phyloP scores from a whole-genome alignment of 2,888 invertebrate species.

The Magallana nippona region DNA sequence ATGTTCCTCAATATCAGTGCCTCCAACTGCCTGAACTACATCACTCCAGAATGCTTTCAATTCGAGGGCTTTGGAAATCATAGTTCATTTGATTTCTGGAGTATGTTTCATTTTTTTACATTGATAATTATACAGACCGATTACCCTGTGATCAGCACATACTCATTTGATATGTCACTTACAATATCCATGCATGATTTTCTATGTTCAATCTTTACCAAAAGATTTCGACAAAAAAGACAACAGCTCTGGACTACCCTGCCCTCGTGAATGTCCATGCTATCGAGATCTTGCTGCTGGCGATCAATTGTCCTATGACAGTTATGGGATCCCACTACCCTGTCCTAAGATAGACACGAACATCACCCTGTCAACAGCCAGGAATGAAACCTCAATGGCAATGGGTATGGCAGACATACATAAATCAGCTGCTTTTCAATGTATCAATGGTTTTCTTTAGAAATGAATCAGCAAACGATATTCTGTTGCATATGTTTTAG shows the following conservation, averaged over 20 bases:
- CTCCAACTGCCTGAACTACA: not conserved
- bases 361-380: not conserved
- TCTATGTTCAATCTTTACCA: too few species aligned
- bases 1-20: not conserved
- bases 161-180: too few species aligned
- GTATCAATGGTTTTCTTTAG: too few species aligned
- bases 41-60: not conserved
- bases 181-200: too few species aligned
- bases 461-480: too few species aligned
- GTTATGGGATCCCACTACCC: not conserved
- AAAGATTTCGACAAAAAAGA: not conserved
- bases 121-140: too few species aligned
- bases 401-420: not conserved
- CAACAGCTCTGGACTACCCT: not conserved
- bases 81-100: not conserved
- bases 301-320: not conserved
- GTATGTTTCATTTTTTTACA: not conserved
- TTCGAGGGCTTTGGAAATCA: not conserved
- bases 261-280: not conserved
- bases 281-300: not conserved
- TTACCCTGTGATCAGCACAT: too few species aligned
- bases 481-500: too few species aligned
- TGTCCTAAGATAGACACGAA: not conserved
- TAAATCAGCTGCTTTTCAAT: too few species aligned
- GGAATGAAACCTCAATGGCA: not conserved